Evolutionary conservation across 2,113 vertebrate genomes (phyloP).

Genomic region (Pangasianodon hypophthalmus): DNA sequence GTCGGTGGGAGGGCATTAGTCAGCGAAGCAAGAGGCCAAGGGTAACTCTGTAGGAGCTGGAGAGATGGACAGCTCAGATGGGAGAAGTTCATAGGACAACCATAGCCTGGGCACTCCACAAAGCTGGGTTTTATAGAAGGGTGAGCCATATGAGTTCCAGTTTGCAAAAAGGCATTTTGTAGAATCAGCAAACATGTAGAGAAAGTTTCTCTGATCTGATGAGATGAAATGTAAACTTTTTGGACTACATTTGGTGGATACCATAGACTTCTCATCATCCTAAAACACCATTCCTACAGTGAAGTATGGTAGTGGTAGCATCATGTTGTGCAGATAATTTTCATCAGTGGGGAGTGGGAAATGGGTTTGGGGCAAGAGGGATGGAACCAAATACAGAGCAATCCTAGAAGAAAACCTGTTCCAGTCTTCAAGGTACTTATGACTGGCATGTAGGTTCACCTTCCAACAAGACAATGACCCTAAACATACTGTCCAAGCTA

Average conservation of each 20-base stretch:
- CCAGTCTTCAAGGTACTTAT: neutral
- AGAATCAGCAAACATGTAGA: neutral
- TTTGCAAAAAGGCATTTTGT: neutral
- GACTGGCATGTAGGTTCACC: neutral
- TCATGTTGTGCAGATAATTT: neutral
- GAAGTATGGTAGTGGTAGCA: neutral
- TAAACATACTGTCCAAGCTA: neutral
- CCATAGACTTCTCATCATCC: neutral
- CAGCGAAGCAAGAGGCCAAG: neutral
- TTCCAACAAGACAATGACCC: neutral
- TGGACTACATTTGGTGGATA: neutral
- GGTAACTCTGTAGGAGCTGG: neutral
- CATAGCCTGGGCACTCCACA: neutral
- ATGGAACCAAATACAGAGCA: neutral
- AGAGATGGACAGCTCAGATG: neutral
- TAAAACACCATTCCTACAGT: neutral
- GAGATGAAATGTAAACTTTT: neutral
- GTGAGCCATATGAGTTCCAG: neutral
- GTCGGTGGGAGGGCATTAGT: neutral
- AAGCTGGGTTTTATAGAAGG: neutral
- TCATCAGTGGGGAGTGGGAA: neutral
- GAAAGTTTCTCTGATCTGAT: neutral
- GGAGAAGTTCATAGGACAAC: neutral
- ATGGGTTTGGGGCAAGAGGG: neutral
- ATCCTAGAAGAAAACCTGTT: neutral